phyloP scores from a whole-genome alignment of 2,888 invertebrate genomes.

The Belgica antarctica region DNA sequence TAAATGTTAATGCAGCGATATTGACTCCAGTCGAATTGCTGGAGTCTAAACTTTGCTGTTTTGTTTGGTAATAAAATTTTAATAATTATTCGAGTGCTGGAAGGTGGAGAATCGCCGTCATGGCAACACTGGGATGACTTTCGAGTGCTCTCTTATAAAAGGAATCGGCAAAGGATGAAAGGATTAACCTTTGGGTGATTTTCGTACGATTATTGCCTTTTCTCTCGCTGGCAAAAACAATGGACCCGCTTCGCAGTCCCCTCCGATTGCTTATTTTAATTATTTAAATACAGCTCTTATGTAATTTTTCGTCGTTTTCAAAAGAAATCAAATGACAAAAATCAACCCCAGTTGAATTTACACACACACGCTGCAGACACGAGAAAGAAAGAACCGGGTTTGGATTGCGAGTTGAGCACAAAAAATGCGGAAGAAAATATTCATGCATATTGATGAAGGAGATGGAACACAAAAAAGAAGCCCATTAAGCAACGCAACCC shows the following conservation, averaged over 20 bases:
- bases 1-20: neutral
- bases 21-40: neutral
- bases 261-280: constrained; percentile 32
- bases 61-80: constrained; percentile 17
- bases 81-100: constrained; percentile 1
- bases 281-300: constrained; percentile 30
- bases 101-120: neutral
- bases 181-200: constrained; percentile 43
- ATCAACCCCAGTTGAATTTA: constrained; percentile 25
- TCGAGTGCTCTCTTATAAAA: constrained; percentile 17
- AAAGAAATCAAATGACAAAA: constrained; percentile 40
- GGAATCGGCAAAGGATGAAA: constrained; percentile 33
- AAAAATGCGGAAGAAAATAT: constrained; percentile 13
- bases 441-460: constrained; percentile 37
- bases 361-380: constrained; percentile 17
- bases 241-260: neutral
- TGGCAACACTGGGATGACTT: constrained; percentile 2
- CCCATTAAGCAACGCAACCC: constrained; percentile 23
- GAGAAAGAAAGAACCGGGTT: neutral
- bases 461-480: neutral
- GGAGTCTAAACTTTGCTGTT: constrained; percentile 13
- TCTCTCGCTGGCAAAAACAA: constrained; percentile 29
- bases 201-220: constrained; percentile 34
- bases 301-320: constrained; percentile 9
- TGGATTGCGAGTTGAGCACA: too few relatives aligned